Base-by-base conservation (phyloP, 2,888 invertebrate species). In the Apamea epomidion region DNA sequence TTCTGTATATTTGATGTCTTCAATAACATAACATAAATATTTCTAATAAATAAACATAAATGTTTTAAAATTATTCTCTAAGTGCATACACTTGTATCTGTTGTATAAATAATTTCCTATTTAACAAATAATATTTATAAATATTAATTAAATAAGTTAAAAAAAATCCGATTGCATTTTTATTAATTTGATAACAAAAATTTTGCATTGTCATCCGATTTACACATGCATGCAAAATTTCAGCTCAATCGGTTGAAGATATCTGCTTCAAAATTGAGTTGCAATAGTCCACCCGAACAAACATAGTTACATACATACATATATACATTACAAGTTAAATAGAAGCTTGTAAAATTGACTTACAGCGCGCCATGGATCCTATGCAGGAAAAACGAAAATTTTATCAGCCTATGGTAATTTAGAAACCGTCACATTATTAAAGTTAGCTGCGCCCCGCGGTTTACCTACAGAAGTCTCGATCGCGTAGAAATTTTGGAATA, bases 1-100 rank as follows among this genome's bases (percentile, higher is more conserved):
- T 16, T 76, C 8, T 51, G 29, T 79, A 32, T 79, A 69, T 54
- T 58, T 0, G n/a, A n/a, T 77, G 45, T n/a, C 25, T 32, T 42
- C 4, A 42, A 77, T 29, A 42, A 18, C 6, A 42, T 64, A 18
- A 21, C 10, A 75, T 51, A 62, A n/a, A 74, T 51, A 18, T 62
- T 42, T 32, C 29, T 54, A 48, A 45, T 10, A 62, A 73, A 32
- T 29, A 25, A 65, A 25, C 7, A 5, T 18, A 16, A 16, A 45
- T 54, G 18, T 76, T 45, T 76, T 32, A 25, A 54, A 76, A 65
- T 29, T 2, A 54, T 45, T 54, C 18, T 54, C 29, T 16, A 6
- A 10, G 7, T 25, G 42, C 3, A n/a, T 29, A 6, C 21, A 29
- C 62, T 21, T 32, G 25, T 58, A n/a, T 14, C 21, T 76, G 45